These are phyloP conservation scores for Typhlichthys eigenmanni DNA, from an alignment of 2,797 vertebrate species.

Conservation along the genomic window DNA sequence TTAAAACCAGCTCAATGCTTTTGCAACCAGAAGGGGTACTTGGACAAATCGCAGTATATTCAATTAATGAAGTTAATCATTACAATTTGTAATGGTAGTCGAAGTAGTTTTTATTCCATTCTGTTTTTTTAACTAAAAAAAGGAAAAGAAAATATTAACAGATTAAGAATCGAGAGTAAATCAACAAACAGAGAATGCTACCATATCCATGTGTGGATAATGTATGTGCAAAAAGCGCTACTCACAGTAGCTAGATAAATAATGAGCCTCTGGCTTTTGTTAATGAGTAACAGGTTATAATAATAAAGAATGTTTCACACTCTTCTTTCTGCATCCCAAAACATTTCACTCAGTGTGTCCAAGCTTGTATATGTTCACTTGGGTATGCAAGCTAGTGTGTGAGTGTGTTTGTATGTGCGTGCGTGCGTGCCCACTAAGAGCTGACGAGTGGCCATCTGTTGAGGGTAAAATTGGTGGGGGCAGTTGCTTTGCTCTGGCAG, in stretches of 20 bases:
- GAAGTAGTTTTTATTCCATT: no score
- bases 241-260: slow-evolving; percentile 75
- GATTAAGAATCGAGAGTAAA: background rate
- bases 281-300: slow-evolving; percentile 77
- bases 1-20: no score
- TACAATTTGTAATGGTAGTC: no score
- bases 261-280: slow-evolving; percentile 66
- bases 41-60: no score
- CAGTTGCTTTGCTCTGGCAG: slow-evolving; percentile 86
- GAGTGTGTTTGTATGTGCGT: slow-evolving; percentile 13
- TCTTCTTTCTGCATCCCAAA: slow-evolving; percentile 74
- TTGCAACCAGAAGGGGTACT: no score
- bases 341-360: slow-evolving; percentile 69
- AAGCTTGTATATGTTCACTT: slow-evolving; percentile 59
- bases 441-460: slow-evolving; percentile 82
- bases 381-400: background rate
- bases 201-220: slow-evolving; percentile 70
- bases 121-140: background rate
- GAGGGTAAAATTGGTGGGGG: slow-evolving; percentile 79
- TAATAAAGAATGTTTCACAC: slow-evolving; percentile 70
- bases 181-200: slow-evolving; percentile 50
- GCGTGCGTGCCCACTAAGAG: slow-evolving; percentile 59
- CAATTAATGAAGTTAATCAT: no score
- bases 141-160: slow-evolving; percentile 47
- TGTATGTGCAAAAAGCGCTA: slow-evolving; percentile 71